Percentiles rank a stretch among this genome's conserved stretches.
Conservation (phyloP, 2,888 invertebrate species). For the Agonopterix heracliana region DNA sequence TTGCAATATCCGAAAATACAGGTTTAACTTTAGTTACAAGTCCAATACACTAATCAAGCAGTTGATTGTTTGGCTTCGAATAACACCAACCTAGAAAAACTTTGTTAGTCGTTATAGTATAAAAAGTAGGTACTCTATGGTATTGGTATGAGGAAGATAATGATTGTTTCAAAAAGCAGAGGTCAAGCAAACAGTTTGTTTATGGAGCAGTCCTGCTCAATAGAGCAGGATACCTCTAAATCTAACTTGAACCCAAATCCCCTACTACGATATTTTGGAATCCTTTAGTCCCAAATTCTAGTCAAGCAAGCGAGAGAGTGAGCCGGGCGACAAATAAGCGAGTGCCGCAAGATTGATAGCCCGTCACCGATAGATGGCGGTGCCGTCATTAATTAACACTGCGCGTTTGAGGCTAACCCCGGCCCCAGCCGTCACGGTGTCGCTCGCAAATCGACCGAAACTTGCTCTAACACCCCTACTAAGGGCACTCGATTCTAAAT, state of each 20-base stretch:
- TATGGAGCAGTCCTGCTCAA: too few species aligned
- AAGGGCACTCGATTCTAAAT: slow-evolving; percentile 4
- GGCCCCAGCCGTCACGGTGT: slow-evolving; percentile 20
- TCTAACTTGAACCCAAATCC: not conserved
- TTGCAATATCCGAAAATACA: too few species aligned
- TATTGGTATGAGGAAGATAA: too few species aligned
- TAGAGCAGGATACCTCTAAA: too few species aligned
- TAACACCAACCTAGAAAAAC: too few species aligned
- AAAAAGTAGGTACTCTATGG: too few species aligned
- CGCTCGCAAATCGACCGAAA: slow-evolving; percentile 49
- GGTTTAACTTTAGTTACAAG: too few species aligned
- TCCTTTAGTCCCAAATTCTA: slow-evolving; percentile 14
- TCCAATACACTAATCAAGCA: too few species aligned
- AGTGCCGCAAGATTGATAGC: slow-evolving; percentile 55
- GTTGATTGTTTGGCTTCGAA: too few species aligned
- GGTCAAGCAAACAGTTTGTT: too few species aligned
- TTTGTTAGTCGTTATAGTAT: too few species aligned
- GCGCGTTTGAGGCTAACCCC: slow-evolving; percentile 34
- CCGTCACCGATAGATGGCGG: slow-evolving; percentile 62
- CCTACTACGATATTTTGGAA: not conserved
- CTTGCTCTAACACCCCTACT: slow-evolving; percentile 22
- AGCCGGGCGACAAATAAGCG: slow-evolving; percentile 43
- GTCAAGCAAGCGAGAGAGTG: not conserved
- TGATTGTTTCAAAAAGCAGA: too few species aligned
- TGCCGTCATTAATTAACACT: slow-evolving; percentile 60